Percentiles rank a stretch among this genome's conserved stretches.
Evolutionary conservation across 2,113 vertebrate species (phyloP).

Genomic region (Hemicordylus capensis): DNA sequence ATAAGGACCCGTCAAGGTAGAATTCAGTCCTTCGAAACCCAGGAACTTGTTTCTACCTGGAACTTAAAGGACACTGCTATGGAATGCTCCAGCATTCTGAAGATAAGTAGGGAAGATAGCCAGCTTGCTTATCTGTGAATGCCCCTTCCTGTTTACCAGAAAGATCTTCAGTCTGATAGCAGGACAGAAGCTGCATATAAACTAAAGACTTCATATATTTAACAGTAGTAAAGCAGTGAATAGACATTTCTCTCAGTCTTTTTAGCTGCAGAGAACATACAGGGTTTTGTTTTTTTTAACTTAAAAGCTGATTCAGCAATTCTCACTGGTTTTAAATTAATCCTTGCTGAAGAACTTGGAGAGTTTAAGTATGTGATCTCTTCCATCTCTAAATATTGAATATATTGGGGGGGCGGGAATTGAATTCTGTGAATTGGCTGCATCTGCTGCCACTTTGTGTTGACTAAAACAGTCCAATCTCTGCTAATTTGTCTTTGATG

Average conservation of each 20-base stretch:
- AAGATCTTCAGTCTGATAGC: not conserved
- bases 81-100: too few species aligned
- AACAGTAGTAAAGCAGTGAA: not conserved
- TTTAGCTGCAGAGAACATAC: not conserved
- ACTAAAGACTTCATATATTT: not conserved
- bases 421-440: not conserved
- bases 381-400: too few species aligned
- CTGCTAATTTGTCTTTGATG: not conserved
- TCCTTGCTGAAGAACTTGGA: accelerated
- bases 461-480: not conserved
- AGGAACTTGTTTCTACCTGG: too few species aligned
- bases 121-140: too few species aligned
- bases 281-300: too few species aligned
- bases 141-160: too few species aligned
- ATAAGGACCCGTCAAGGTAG: too few species aligned
- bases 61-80: too few species aligned
- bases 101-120: too few species aligned
- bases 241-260: not conserved
- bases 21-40: too few species aligned
- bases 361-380: not conserved
- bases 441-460: not conserved
- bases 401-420: not conserved
- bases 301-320: not conserved
- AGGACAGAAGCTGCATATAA: not conserved
- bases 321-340: not conserved